A percentile compares a stretch with the other conserved stretches of the same genome.
phyloP scores from a whole-genome alignment of 2,113 vertebrate genomes.

The Petromus typicus region DNA sequence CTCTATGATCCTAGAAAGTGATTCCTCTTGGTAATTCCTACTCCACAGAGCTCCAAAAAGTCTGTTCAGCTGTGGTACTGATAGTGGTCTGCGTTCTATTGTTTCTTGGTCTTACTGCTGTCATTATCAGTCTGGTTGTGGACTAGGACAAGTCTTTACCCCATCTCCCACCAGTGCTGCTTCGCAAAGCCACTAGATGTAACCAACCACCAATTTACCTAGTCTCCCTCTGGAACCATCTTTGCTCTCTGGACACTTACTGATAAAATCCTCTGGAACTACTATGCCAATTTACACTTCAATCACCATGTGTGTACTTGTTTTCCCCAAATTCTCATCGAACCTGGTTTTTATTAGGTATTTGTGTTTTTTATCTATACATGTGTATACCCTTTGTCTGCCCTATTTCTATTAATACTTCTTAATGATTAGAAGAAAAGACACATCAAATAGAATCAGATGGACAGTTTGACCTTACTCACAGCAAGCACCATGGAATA shows the following conservation, averaged over 20 bases:
- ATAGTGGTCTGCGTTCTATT: not conserved
- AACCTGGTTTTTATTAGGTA: not conserved
- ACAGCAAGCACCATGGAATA: not conserved
- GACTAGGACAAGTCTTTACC: not conserved
- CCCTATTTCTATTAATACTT: not conserved
- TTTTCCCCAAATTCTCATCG: not conserved
- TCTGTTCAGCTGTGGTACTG: not conserved
- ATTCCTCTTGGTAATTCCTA: not conserved
- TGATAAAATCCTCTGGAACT: conserved; percentile 19
- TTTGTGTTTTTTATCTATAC: not conserved
- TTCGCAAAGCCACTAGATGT: not conserved
- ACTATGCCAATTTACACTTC: not conserved
- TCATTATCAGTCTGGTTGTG: not conserved
- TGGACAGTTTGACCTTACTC: not conserved
- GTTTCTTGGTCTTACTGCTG: not conserved
- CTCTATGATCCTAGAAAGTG: not conserved
- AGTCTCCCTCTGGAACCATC: not conserved
- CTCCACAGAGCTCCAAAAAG: not conserved
- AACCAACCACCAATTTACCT: not conserved
- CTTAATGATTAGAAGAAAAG: not conserved
- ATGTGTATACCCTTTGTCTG: not conserved
- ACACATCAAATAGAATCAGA: not conserved
- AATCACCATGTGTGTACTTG: not conserved
- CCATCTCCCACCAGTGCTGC: not conserved
- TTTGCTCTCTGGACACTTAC: not conserved